Evolutionary conservation across 2,888 invertebrate genomes (phyloP).

Genomic region (Selenia dentaria): DNA sequence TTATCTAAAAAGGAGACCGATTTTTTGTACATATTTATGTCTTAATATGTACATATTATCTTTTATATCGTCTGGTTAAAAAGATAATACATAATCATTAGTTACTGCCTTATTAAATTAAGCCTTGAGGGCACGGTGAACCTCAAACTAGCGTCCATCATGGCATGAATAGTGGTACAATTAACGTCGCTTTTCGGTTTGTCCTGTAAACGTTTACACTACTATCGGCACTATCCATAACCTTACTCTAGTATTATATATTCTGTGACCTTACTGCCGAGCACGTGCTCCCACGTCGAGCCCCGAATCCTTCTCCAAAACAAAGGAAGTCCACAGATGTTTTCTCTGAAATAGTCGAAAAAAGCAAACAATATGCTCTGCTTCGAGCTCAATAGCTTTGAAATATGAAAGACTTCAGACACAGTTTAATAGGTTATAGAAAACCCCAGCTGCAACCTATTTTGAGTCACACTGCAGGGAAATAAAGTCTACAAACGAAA

Average conservation of each 20-base stretch:
- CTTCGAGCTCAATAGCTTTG: conserved; percentile 52
- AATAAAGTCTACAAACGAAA: conserved; percentile 17
- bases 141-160: no score
- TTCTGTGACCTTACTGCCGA: conserved; percentile 25
- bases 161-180: no score
- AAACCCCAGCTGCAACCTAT: background rate
- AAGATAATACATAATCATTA: no score
- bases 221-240: no score
- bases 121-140: no score
- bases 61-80: no score
- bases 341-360: conserved; percentile 46
- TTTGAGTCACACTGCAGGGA: conserved; percentile 1
- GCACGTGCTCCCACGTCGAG: conserved; percentile 60
- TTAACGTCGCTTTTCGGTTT: background rate
- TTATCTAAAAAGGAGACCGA: no score
- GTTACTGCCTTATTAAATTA: no score
- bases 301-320: conserved; percentile 42
- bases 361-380: conserved; percentile 52
- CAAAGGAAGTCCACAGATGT: conserved; percentile 64
- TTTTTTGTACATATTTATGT: no score
- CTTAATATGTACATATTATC: no score
- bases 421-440: conserved; percentile 1
- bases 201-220: conserved; percentile 39
- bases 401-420: conserved; percentile 33
- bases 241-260: no score